These are phyloP conservation scores for Euglossa dilemma DNA, from an alignment of 1,140 invertebrate genomes.

Conservation along the genomic window DNA sequence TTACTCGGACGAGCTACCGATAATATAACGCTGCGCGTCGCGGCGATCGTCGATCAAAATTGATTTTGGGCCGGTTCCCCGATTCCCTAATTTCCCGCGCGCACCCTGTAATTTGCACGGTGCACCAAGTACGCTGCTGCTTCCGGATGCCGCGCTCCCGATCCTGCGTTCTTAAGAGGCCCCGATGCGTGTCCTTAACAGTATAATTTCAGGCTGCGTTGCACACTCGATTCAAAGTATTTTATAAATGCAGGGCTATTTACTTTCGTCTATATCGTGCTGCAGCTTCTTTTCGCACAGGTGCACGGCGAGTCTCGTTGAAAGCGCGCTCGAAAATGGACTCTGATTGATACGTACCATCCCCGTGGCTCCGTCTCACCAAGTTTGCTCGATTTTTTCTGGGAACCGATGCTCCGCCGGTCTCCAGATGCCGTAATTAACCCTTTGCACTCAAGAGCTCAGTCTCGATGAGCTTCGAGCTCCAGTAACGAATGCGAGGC, in stretches of 20 bases:
- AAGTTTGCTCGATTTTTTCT: too few relatives aligned
- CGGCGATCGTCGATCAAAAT: conserved; percentile 30
- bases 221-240: background rate
- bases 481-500: too few relatives aligned
- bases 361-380: too few relatives aligned
- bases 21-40: conserved; percentile 13
- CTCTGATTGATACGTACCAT: too few relatives aligned
- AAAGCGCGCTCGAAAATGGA: too few relatives aligned
- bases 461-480: too few relatives aligned
- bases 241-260: background rate
- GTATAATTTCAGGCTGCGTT: conserved; percentile 10
- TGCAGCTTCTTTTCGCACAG: background rate
- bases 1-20: conserved; percentile 3
- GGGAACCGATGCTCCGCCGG: too few relatives aligned
- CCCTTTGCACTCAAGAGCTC: too few relatives aligned
- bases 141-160: background rate
- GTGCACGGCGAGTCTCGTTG: too few relatives aligned
- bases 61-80: conserved; percentile 34
- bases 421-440: too few relatives aligned
- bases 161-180: background rate
- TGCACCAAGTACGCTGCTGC: background rate
- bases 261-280: background rate
- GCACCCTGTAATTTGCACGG: conserved; percentile 46
- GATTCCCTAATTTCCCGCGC: conserved; percentile 27
- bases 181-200: background rate